Percentiles rank a stretch among this genome's conserved stretches.
These are phyloP conservation scores for Picus viridis DNA, from an alignment of 2,797 vertebrate species.

Conservation along the genomic window DNA sequence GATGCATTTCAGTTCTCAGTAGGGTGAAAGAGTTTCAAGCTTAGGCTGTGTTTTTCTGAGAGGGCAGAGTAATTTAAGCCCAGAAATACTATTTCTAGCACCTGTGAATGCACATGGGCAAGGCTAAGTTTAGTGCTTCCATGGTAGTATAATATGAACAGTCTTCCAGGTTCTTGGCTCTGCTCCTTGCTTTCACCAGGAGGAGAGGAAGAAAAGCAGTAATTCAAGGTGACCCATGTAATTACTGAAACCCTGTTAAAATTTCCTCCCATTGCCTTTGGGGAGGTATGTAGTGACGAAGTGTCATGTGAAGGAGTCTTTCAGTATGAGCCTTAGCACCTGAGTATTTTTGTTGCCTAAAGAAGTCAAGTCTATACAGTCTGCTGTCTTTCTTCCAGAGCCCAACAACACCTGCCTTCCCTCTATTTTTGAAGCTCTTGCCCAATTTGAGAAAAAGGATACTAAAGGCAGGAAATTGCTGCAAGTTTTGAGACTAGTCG, in stretches of 20 bases:
- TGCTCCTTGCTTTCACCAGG: background rate
- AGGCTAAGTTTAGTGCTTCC: background rate
- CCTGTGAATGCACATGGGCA: background rate
- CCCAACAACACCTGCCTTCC: accelerated
- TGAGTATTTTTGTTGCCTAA: background rate
- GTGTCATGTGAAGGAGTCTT: background rate
- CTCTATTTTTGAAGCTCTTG: background rate
- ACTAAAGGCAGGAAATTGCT: background rate
- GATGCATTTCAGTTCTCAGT: background rate
- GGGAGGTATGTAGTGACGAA: background rate
- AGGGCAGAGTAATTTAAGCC: background rate
- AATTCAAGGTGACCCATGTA: background rate
- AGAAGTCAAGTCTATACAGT: background rate
- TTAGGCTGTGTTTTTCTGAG: background rate
- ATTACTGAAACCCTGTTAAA: background rate
- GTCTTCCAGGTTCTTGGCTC: background rate
- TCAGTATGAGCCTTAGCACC: background rate
- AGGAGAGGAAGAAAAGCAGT: background rate
- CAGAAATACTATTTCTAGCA: background rate
- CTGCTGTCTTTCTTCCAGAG: background rate
- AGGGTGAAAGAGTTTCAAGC: background rate
- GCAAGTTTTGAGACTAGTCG: background rate
- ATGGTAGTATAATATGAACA: background rate
- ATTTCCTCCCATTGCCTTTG: background rate
- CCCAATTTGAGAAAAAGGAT: background rate